phyloP scores from a whole-genome alignment of 2,888 invertebrate genomes.

The Gnatocerus cornutus region DNA sequence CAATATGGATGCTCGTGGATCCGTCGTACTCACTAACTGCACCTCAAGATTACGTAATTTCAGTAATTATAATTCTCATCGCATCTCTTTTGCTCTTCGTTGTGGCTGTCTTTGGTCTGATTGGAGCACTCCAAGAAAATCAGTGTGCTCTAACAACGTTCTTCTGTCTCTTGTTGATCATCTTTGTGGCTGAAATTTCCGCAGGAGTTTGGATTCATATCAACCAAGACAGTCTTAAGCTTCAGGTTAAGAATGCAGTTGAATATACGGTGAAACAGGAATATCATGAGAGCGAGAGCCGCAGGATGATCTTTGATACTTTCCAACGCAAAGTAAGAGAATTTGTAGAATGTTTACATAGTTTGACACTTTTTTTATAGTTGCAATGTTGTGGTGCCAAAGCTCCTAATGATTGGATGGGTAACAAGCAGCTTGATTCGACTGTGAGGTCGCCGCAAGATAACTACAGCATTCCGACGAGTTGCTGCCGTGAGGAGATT shows the following conservation, averaged over 20 bases:
- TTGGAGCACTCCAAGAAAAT: slow-evolving; percentile 85
- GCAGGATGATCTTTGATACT: slow-evolving; percentile 78
- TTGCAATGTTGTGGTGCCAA: slow-evolving; percentile 86
- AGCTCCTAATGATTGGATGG: slow-evolving; percentile 82
- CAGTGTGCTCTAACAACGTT: slow-evolving; percentile 87
- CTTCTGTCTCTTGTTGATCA: slow-evolving; percentile 83
- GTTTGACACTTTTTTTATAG: slow-evolving; percentile 68
- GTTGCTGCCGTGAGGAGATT: slow-evolving; percentile 75
- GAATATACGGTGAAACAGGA: slow-evolving; percentile 78
- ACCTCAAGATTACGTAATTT: slow-evolving; percentile 80
- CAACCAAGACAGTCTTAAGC: slow-evolving; percentile 79
- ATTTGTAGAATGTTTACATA: not conserved
- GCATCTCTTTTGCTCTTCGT: slow-evolving; percentile 83
- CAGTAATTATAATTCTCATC: slow-evolving; percentile 81
- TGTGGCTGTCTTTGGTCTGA: slow-evolving; percentile 87
- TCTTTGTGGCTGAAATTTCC: slow-evolving; percentile 85
- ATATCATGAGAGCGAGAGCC: slow-evolving; percentile 73
- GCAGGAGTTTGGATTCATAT: slow-evolving; percentile 85
- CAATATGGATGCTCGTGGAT: slow-evolving; percentile 86
- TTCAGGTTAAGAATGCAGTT: slow-evolving; percentile 77
- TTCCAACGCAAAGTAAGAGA: slow-evolving; percentile 77
- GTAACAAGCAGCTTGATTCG: slow-evolving; percentile 75
- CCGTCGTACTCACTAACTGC: slow-evolving; percentile 82
- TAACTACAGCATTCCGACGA: slow-evolving; percentile 74
- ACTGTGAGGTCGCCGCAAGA: slow-evolving; percentile 72